A percentile compares a stretch with the other conserved stretches of the same genome.
These are phyloP conservation scores for Champsocephalus gunnari DNA, from an alignment of 2,797 vertebrate species.

Conservation along the genomic window DNA sequence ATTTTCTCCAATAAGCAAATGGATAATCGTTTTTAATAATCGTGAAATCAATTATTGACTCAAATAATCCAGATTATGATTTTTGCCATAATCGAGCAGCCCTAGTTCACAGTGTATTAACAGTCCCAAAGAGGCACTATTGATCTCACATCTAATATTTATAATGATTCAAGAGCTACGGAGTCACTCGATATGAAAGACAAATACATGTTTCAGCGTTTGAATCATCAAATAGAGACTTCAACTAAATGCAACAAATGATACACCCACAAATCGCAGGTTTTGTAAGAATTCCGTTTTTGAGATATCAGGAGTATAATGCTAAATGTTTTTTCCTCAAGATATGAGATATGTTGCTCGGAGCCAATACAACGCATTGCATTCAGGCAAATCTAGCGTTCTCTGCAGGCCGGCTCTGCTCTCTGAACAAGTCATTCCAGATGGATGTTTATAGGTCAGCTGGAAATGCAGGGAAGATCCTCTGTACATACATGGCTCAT, in stretches of 20 bases:
- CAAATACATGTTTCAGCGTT: slow-evolving; percentile 1
- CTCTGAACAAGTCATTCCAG: slow-evolving; percentile 38
- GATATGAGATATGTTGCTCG: slow-evolving; percentile 9
- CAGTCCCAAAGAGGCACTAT: not conserved
- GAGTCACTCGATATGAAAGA: slow-evolving; percentile 2
- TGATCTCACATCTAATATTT: slow-evolving; percentile 8
- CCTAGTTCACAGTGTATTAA: not conserved
- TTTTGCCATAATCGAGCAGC: too few relatives aligned
- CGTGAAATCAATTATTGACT: too few relatives aligned
- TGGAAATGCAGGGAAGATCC: slow-evolving; percentile 27
- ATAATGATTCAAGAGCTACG: not conserved
- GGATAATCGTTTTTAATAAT: too few relatives aligned
- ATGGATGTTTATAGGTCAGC: slow-evolving; percentile 62
- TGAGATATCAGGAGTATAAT: not conserved
- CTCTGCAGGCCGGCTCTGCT: slow-evolving; percentile 32
- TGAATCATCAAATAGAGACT: slow-evolving; percentile 3
- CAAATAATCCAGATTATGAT: too few relatives aligned
- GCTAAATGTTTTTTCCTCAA: slow-evolving; percentile 2
- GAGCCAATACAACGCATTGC: not conserved
- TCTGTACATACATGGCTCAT: slow-evolving; percentile 25
- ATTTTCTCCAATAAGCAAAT: too few relatives aligned
- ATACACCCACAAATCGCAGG: not conserved
- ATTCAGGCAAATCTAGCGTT: slow-evolving; percentile 32
- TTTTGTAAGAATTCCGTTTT: slow-evolving; percentile 11
- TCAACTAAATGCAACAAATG: slow-evolving; percentile 2